These are phyloP conservation scores for Mizuhopecten yessoensis DNA, from an alignment of 1,140 invertebrate species.

Conservation along the genomic window DNA sequence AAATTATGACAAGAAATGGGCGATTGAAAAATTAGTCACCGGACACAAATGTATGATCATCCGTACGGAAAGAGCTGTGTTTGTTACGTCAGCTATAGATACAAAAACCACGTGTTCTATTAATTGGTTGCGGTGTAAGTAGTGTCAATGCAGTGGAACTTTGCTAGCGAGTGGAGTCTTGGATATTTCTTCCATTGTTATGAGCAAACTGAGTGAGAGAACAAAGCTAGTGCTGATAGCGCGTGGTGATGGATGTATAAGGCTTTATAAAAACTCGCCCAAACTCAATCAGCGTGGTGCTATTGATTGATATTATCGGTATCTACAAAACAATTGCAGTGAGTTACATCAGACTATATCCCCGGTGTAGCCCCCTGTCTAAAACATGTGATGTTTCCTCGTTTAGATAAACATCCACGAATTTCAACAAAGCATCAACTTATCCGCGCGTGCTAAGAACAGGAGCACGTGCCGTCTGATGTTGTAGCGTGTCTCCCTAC, in stretches of 20 bases:
- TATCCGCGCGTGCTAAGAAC: neutral
- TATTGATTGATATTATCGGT: conserved; percentile 4
- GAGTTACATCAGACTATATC: neutral
- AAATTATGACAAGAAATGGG: neutral
- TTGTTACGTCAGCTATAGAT: too few relatives aligned
- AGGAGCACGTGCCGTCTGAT: neutral
- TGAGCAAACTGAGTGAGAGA: neutral
- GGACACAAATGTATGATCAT: neutral
- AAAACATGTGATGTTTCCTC: neutral
- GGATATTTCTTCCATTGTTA: conserved; percentile 28
- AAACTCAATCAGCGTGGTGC: neutral
- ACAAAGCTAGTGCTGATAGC: conserved; percentile 1
- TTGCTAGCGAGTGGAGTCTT: neutral
- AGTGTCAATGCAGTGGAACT: neutral
- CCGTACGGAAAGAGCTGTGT: neutral
- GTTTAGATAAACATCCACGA: conserved; percentile 33
- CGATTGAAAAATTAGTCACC: neutral
- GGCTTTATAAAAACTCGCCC: neutral
- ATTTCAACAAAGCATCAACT: conserved; percentile 14
- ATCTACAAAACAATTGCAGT: neutral
- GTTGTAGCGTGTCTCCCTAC: neutral
- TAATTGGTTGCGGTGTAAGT: conserved; percentile 2
- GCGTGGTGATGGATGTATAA: neutral
- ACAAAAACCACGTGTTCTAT: too few relatives aligned
- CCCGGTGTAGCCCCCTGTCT: neutral